Conservation (phyloP, 2,113 vertebrate genomes). For the Silurus meridionalis region DNA sequence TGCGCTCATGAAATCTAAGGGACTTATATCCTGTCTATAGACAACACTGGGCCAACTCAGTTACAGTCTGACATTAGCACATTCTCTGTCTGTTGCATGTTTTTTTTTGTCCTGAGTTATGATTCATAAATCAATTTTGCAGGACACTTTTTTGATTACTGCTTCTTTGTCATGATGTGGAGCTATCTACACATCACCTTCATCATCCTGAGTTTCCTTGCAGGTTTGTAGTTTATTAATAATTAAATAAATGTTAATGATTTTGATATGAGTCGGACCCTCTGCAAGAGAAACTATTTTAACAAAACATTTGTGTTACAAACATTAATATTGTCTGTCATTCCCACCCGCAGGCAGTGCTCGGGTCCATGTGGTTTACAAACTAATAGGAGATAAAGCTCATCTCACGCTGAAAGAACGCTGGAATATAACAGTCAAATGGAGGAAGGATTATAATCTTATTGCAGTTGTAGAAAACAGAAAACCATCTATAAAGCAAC, state of each 20-base stretch:
- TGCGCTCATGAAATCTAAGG: not conserved
- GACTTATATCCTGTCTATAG: not conserved
- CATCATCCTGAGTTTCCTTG: constrained; percentile 9
- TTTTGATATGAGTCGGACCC: not conserved
- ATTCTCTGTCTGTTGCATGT: not conserved
- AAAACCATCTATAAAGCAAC: accelerated
- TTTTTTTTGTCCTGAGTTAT: not conserved
- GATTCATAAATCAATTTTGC: not conserved
- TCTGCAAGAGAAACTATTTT: not conserved
- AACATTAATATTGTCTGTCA: not conserved
- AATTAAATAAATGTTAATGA: not conserved
- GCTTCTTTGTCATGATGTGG: constrained; percentile 8
- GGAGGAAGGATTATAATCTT: not conserved
- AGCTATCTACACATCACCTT: not conserved
- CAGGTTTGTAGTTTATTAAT: constrained; percentile 13
- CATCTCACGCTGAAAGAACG: constrained; percentile 25
- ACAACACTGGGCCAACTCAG: not conserved
- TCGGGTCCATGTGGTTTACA: not conserved
- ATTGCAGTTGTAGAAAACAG: accelerated
- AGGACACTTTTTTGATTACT: constrained; percentile 16
- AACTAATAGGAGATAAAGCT: constrained; percentile 24
- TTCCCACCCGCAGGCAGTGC: constrained; percentile 14
- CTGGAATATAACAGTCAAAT: accelerated
- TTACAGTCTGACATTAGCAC: not conserved
- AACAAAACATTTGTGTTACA: not conserved